These are phyloP conservation scores for Mixornis gularis DNA, from an alignment of 2,113 vertebrate genomes.

Conservation along the genomic window DNA sequence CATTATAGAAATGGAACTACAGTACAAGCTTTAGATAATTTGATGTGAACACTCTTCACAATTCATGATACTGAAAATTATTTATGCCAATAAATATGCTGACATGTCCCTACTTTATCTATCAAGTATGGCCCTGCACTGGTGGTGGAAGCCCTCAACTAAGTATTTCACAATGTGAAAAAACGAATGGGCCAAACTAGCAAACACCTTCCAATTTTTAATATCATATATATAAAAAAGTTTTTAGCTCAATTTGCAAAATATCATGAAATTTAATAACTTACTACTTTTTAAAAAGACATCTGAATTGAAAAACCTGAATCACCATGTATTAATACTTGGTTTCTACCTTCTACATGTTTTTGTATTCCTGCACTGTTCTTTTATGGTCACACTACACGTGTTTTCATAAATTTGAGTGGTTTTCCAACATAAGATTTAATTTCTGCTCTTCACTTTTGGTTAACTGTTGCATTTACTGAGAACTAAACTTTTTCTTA, in stretches of 20 bases:
- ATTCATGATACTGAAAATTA: neutral
- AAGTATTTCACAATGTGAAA: neutral
- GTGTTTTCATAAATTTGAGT: neutral
- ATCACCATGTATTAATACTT: neutral
- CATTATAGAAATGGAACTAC: neutral
- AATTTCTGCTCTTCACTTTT: neutral
- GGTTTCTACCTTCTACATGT: neutral
- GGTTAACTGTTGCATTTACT: neutral
- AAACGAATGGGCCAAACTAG: neutral
- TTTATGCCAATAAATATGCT: neutral
- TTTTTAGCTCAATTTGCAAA: neutral
- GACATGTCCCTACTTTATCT: neutral
- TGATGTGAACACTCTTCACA: neutral
- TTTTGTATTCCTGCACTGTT: neutral
- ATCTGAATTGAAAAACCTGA: neutral
- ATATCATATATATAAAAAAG: neutral
- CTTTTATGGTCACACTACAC: neutral
- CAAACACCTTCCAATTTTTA: neutral
- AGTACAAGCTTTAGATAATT: neutral
- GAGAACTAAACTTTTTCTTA: neutral
- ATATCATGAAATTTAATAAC: neutral
- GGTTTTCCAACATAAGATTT: neutral
- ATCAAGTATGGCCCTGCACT: neutral
- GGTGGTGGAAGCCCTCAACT: neutral
- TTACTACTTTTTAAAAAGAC: neutral